Conservation (phyloP, 2,113 vertebrate species). For the Macroglossus sobrinus region DNA sequence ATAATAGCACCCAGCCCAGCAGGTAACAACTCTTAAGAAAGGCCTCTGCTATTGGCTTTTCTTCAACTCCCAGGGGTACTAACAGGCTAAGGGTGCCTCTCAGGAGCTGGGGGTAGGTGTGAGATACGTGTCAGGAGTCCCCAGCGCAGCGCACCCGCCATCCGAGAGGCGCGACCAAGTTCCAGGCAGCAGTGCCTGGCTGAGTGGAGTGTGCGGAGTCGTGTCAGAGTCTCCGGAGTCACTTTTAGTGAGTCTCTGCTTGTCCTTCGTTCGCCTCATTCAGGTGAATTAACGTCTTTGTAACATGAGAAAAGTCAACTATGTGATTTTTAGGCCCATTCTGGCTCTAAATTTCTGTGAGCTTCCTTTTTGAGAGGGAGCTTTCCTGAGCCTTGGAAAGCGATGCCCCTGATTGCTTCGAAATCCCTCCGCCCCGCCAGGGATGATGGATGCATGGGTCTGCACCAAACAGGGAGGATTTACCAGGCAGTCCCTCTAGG, state of each 20-base stretch:
- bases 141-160: background rate
- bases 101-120: background rate
- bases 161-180: fast-evolving
- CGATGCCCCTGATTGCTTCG: fast-evolving
- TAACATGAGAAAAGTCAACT: background rate
- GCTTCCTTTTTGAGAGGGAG: background rate
- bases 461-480: background rate
- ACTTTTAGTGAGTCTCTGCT: too few relatives aligned
- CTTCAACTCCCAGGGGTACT: background rate
- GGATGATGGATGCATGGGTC: fast-evolving
- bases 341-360: background rate
- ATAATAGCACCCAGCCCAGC: too few relatives aligned
- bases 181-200: background rate
- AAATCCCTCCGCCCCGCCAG: background rate
- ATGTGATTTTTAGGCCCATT: background rate
- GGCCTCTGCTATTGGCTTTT: background rate
- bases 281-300: background rate
- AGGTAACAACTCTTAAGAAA: background rate
- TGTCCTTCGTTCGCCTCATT: background rate
- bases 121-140: background rate
- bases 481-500: background rate
- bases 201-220: fast-evolving
- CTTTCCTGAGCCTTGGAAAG: background rate
- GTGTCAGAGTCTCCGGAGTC: background rate
- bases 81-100: background rate